phyloP scores from a whole-genome alignment of 1,140 invertebrate genomes.

The Drosophila bipectinata region DNA sequence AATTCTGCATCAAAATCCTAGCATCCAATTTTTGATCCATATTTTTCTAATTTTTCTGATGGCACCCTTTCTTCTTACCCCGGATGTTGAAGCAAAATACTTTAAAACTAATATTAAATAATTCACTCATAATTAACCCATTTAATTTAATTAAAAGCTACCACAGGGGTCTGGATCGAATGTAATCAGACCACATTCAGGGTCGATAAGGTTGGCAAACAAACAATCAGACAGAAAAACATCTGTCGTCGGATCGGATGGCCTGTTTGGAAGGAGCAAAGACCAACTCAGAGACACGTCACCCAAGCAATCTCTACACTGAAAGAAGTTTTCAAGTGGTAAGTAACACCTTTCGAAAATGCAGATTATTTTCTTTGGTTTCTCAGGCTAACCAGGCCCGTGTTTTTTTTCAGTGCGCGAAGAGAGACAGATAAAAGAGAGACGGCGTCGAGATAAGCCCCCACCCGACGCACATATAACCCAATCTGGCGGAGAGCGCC shows the following conservation, averaged over 20 bases:
- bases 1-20: no score
- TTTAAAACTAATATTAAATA: no score
- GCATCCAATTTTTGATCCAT: no score
- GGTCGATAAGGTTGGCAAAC: conserved; percentile 30
- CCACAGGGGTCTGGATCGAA: not conserved
- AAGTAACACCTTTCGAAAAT: no score
- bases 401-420: not conserved
- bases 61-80: no score
- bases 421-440: conserved; percentile 9
- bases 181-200: conserved; percentile 2
- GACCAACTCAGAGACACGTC: conserved; percentile 21
- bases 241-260: conserved; percentile 39
- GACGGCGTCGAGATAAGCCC: not conserved
- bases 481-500: not conserved
- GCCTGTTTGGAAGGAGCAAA: conserved; percentile 21
- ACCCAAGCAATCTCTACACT: not conserved
- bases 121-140: no score
- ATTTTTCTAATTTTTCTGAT: no score
- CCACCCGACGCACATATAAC: conserved; percentile 7
- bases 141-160: no score
- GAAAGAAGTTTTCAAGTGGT: not conserved
- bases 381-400: not conserved
- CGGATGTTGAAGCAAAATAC: no score
- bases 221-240: conserved; percentile 20
- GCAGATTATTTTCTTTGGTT: no score